Evolutionary conservation across 2,113 vertebrate genomes (phyloP).

Genomic region (Silurus glanis): DNA sequence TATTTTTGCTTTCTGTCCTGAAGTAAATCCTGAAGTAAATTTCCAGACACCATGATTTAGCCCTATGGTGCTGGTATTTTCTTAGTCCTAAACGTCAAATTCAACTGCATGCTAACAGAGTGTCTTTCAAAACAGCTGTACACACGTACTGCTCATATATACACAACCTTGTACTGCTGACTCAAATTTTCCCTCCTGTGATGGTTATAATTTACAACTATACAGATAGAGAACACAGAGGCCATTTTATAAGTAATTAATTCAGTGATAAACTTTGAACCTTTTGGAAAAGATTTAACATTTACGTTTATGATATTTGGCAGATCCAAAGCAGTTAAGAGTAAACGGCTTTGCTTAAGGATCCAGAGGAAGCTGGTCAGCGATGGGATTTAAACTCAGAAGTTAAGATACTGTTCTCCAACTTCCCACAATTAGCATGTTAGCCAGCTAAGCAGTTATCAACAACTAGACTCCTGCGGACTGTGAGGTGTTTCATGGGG

Average conservation of each 20-base stretch:
- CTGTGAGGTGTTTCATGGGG: conserved; percentile 8
- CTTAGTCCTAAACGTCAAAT: background rate
- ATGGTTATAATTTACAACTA: background rate
- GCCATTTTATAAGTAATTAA: background rate
- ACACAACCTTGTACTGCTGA: background rate
- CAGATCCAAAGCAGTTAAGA: too few relatives aligned
- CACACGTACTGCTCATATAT: background rate
- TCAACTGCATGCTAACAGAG: background rate
- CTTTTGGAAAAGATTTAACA: too few relatives aligned
- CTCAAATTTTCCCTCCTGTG: background rate
- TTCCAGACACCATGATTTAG: background rate
- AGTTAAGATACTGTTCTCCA: too few relatives aligned
- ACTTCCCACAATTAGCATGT: background rate
- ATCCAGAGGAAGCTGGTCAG: too few relatives aligned
- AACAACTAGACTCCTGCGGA: conserved; percentile 15
- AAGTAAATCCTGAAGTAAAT: background rate
- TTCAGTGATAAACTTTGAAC: background rate
- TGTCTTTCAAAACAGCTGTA: background rate
- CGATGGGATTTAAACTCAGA: too few relatives aligned
- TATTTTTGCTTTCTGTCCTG: background rate
- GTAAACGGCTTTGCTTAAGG: too few relatives aligned
- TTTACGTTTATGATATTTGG: too few relatives aligned
- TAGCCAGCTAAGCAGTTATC: background rate
- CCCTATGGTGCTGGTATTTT: background rate
- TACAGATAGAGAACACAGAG: background rate